Conservation (phyloP, 53 echinoderm and acorn worm genomes). For the Echinarachnius parma region DNA sequence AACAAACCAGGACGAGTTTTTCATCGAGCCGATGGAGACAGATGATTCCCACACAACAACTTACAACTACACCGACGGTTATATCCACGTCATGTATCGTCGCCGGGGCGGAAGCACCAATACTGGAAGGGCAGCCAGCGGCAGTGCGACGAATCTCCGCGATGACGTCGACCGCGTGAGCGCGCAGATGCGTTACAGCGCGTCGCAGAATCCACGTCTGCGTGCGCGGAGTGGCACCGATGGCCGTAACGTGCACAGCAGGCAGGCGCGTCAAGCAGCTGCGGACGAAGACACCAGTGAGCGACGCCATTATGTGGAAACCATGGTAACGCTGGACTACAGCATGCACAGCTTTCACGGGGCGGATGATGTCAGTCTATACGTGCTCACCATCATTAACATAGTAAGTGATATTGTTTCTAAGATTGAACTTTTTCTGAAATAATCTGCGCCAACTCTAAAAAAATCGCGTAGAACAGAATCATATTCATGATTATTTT, state of each 20-base stretch:
- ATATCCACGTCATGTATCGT: constrained; percentile 35
- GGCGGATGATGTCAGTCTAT: background rate
- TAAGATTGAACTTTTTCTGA: no score
- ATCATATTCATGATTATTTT: no score
- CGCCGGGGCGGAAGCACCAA: background rate
- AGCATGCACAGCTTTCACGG: constrained; percentile 38
- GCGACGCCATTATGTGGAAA: constrained; percentile 36
- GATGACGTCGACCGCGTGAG: constrained; percentile 18
- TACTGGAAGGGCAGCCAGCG: background rate
- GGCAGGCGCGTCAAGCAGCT: background rate
- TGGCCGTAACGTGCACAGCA: background rate
- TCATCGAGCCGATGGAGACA: constrained; percentile 27
- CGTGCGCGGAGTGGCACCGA: background rate
- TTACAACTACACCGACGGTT: constrained; percentile 20
- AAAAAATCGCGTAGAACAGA: background rate
- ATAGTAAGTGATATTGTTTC: no score
- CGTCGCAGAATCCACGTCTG: background rate
- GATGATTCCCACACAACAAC: constrained; percentile 8
- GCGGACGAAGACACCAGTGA: background rate
- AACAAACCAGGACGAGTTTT: constrained; percentile 6
- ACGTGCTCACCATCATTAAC: constrained; percentile 42
- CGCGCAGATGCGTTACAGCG: background rate
- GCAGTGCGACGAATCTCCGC: background rate
- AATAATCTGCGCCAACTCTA: no score
- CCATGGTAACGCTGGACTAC: constrained; percentile 37